These are phyloP conservation scores for Nesoenas mayeri DNA, from an alignment of 2,113 vertebrate genomes.

Conservation along the genomic window DNA sequence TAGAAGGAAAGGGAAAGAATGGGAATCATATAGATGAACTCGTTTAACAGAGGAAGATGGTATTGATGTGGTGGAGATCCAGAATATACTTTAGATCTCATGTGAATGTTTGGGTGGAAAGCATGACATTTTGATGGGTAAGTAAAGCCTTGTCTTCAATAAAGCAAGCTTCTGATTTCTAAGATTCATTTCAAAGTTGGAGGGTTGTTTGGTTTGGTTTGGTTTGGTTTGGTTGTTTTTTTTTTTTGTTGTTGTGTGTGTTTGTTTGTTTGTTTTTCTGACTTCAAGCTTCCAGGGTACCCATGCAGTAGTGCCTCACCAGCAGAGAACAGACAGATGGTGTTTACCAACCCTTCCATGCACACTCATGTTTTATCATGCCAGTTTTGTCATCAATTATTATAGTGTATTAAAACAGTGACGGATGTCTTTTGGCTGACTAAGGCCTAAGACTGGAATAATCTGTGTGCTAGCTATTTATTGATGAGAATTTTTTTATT, in stretches of 20 bases:
- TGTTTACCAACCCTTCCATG: not conserved
- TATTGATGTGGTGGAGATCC: not conserved
- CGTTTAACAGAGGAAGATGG: not conserved
- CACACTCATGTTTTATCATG: not conserved
- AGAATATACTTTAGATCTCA: not conserved
- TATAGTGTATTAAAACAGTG: not conserved
- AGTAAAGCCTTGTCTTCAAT: not conserved
- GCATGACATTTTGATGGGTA: not conserved
- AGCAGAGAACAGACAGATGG: not conserved
- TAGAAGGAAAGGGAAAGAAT: not conserved
- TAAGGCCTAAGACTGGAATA: not conserved
- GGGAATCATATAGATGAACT: not conserved
- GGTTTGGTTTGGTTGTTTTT: too few species aligned
- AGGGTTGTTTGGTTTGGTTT: too few species aligned
- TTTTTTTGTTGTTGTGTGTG: too few species aligned
- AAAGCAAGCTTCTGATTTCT: not conserved
- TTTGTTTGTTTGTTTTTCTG: not conserved
- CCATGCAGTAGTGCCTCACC: accelerated
- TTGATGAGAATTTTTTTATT: not conserved
- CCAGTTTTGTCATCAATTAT: not conserved
- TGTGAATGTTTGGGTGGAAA: not conserved
- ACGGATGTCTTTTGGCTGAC: not conserved
- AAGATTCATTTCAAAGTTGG: not conserved
- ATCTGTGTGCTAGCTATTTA: not conserved
- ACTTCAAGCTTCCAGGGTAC: not conserved